Evolutionary conservation across 2,888 invertebrate species (phyloP).

Genomic region (Apeira syringaria): DNA sequence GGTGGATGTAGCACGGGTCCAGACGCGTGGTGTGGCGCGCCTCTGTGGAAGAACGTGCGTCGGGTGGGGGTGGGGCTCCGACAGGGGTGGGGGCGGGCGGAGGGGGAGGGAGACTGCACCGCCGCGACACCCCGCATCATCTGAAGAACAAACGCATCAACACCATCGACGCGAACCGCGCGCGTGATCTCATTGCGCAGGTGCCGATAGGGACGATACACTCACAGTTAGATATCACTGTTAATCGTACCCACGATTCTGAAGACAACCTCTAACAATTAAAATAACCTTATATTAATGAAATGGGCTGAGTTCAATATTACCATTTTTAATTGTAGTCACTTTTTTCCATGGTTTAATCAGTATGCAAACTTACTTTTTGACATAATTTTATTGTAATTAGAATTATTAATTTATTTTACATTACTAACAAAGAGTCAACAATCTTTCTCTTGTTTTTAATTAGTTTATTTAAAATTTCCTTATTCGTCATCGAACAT

Average conservation of each 20-base stretch:
- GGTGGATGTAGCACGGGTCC: conserved; percentile 51
- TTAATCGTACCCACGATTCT: background rate
- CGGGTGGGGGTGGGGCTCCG: conserved; percentile 46
- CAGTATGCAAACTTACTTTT: no score
- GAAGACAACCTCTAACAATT: no score
- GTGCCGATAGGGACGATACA: conserved; percentile 43
- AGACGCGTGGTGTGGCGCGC: conserved; percentile 83
- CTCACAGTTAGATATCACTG: conserved; percentile 8
- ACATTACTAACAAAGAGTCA: no score
- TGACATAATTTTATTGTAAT: no score
- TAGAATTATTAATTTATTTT: no score
- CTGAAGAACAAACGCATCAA: conserved; percentile 97
- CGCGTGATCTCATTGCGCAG: conserved; percentile 75
- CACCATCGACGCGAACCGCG: conserved; percentile 71
- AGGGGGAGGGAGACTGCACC: conserved; percentile 85
- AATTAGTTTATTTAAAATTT: no score
- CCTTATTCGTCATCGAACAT: no score
- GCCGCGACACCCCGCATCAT: conserved; percentile 99
- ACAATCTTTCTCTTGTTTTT: no score
- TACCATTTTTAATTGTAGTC: no score
- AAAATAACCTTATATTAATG: no score
- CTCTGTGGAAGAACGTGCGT: conserved; percentile 49
- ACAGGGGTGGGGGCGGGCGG: conserved; percentile 50
- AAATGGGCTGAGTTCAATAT: no score
- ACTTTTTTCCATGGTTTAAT: no score